Conservation (phyloP, 2,113 vertebrate genomes). For the Tapirus terrestris region DNA sequence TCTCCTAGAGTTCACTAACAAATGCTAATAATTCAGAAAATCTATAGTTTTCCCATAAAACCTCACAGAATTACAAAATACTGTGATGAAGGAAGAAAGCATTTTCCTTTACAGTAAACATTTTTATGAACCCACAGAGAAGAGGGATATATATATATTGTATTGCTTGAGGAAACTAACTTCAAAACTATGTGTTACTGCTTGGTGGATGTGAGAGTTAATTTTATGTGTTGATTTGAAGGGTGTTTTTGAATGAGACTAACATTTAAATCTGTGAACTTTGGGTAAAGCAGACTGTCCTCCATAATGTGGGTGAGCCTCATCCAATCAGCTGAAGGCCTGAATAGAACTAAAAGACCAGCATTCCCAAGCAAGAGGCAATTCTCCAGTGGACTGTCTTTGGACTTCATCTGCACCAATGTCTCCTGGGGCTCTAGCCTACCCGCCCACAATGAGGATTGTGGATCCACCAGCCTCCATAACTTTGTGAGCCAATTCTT, state of each 20-base stretch:
- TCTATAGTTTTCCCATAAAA: constrained; percentile 40
- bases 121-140: constrained; percentile 13
- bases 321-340: not conserved
- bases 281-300: not conserved
- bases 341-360: not conserved
- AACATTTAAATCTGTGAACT: not conserved
- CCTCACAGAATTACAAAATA: constrained; percentile 14
- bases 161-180: not conserved
- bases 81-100: constrained; percentile 23
- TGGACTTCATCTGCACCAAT: not conserved
- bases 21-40: constrained; percentile 59
- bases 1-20: constrained; percentile 12
- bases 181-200: not conserved
- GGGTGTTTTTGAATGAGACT: not conserved
- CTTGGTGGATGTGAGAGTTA: not conserved
- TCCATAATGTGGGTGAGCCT: not conserved
- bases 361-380: not conserved
- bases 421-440: not conserved
- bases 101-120: not conserved
- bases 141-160: not conserved
- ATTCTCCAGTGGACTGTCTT: not conserved
- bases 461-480: not conserved
- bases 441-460: not conserved
- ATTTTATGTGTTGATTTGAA: not conserved
- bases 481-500: not conserved